Evolutionary conservation across 2,113 vertebrate species (phyloP).

Genomic region (Mesocricetus auratus): DNA sequence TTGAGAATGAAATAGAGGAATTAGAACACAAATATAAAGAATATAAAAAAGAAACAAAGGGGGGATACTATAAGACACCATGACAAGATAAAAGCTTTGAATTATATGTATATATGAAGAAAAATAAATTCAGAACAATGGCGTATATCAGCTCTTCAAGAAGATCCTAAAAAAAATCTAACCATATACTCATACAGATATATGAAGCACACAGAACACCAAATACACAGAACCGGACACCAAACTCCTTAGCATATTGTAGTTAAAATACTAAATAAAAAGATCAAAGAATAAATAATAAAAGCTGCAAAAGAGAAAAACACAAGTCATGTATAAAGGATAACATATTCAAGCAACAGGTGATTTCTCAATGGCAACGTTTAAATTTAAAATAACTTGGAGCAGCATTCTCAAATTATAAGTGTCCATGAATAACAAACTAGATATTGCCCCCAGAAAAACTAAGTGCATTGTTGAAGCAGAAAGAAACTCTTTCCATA

Average conservation of each 20-base stretch:
- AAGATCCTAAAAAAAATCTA: background rate
- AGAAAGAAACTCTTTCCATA: background rate
- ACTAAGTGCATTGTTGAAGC: background rate
- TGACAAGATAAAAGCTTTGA: background rate
- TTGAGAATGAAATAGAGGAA: background rate
- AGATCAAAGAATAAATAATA: background rate
- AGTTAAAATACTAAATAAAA: background rate
- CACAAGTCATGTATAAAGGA: background rate
- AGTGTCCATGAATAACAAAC: background rate
- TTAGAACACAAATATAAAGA: background rate
- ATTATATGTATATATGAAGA: too few species aligned
- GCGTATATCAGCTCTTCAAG: background rate
- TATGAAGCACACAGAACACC: background rate
- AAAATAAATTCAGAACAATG: background rate
- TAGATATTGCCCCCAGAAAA: background rate
- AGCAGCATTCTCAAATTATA: background rate
- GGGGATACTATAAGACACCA: background rate
- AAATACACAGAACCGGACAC: too few species aligned
- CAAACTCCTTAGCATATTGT: too few species aligned
- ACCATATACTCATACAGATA: too few species aligned
- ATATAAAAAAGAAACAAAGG: background rate
- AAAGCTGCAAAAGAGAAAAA: background rate
- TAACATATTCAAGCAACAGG: background rate
- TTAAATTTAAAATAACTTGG: background rate
- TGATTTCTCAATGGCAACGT: background rate